Percentiles rank a stretch among this genome's conserved stretches.
Conservation (phyloP, 2,797 vertebrate genomes). For the Taeniopygia guttata region DNA sequence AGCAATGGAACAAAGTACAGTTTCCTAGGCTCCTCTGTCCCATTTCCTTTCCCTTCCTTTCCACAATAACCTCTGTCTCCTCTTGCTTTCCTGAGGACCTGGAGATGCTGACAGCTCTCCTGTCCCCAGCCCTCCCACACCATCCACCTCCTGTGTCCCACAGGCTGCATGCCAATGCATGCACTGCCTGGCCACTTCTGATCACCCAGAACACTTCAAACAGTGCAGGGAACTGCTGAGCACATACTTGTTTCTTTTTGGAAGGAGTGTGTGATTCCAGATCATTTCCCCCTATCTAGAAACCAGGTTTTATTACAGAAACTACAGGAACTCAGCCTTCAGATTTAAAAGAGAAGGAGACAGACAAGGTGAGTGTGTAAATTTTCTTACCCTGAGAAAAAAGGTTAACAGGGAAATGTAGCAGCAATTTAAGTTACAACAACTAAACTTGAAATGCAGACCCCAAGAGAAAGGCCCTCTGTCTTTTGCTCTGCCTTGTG, state of each 20-base stretch:
- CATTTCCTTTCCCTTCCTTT: background rate
- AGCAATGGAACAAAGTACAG: background rate
- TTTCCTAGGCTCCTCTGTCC: background rate
- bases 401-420: background rate
- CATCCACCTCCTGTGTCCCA: background rate
- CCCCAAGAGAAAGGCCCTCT: background rate
- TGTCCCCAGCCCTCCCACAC: fast-evolving
- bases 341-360: background rate
- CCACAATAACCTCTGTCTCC: background rate
- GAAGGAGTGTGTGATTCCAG: background rate
- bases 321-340: background rate
- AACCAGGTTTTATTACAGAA: background rate
- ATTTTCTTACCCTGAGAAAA: background rate
- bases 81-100: background rate
- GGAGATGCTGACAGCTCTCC: background rate
- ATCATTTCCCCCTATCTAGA: background rate
- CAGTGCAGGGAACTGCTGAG: background rate
- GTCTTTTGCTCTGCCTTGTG: background rate
- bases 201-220: background rate
- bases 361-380: background rate
- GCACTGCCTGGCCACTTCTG: background rate
- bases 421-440: background rate
- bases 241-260: background rate
- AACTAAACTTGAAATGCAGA: background rate
- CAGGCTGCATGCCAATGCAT: background rate